Evolutionary conservation across 2,797 vertebrate species (phyloP), one percentile per base, ranked within the genome.

Genomic region (Cyclura pinguis): DNA sequence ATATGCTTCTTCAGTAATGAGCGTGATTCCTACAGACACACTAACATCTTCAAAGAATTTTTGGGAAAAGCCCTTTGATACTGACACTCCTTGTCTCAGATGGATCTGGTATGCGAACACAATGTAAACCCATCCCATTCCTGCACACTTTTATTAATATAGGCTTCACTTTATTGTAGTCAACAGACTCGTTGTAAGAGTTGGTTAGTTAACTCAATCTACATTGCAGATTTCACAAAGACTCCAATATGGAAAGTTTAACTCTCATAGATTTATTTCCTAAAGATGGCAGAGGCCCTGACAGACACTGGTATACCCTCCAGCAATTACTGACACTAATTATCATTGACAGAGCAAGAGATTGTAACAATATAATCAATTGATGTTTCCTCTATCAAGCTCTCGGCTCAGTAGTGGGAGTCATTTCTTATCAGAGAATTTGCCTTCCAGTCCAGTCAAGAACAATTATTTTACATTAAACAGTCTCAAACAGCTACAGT

Each of bases 261-360:
- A 93, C 94, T 86, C 35, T 38, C 91, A 95, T 84, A 90, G 95
- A 96, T 96, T 96, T 95, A 93, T 89, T 91, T 93, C 93, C 94
- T 57, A 90, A 85, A 55, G 84, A 90, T 92, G 89, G 47, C 74
- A 91, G 0, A 0, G 85, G 24, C 1, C 78, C 91, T 59, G 91
- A 93, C 0, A 13, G 93, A 92, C 83, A 95, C 89, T 91, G 83
- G 90, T 94, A 82, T 91, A 87, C 93, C 93, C 92, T 95, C 82
- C 64, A 88, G 95, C 95, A 95, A 96, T 92, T 76, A 67, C 94
- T 91, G 94, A 92, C 92, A 94, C 91, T 93, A 94, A 97, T 97
- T 92, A 97, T 94, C 94, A 93, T 85, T 82, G 88, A 76, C 42
- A 27, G 50, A 89, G 22, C 29, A 88, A 1, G 67, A 86, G 89